Evolutionary conservation across 2,888 invertebrate species (phyloP).

Genomic region (Rambutsinella grinnellia): DNA sequence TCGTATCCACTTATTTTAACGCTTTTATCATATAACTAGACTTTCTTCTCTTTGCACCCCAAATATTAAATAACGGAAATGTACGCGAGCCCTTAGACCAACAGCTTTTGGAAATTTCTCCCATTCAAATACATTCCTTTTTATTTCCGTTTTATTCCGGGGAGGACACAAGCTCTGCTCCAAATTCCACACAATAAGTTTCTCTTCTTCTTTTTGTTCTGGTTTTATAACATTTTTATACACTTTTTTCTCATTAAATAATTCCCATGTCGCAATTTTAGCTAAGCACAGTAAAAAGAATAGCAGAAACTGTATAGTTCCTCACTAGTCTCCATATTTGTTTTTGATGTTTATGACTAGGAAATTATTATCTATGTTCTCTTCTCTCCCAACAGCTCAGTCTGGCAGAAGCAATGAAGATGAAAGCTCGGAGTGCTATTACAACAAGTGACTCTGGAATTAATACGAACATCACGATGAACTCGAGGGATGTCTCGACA

Average conservation of each 20-base stretch:
- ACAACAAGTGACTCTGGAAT: conserved; percentile 58
- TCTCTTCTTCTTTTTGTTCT: not conserved
- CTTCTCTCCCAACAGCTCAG: conserved; percentile 35
- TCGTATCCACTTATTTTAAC: no score
- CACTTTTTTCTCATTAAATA: conserved; percentile 42
- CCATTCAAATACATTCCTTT: no score
- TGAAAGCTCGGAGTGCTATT: conserved; percentile 54
- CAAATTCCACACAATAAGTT: not conserved
- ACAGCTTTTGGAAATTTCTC: no score
- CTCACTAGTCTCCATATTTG: not conserved
- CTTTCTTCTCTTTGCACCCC: not conserved
- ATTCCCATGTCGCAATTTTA: conserved; percentile 31
- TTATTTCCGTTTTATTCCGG: not conserved
- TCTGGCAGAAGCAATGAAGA: conserved; percentile 56
- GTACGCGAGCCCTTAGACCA: not conserved
- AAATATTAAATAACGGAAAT: not conserved
- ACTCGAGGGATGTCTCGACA: conserved; percentile 52
- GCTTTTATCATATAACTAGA: not conserved
- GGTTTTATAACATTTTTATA: conserved; percentile 24
- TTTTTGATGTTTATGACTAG: conserved; percentile 4
- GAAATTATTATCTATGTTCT: not conserved
- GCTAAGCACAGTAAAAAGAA: not conserved
- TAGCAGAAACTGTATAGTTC: not conserved
- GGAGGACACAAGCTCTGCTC: not conserved
- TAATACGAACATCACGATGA: conserved; percentile 57